Conservation (phyloP, 2,113 vertebrate species). For the Thunnus thynnus region DNA sequence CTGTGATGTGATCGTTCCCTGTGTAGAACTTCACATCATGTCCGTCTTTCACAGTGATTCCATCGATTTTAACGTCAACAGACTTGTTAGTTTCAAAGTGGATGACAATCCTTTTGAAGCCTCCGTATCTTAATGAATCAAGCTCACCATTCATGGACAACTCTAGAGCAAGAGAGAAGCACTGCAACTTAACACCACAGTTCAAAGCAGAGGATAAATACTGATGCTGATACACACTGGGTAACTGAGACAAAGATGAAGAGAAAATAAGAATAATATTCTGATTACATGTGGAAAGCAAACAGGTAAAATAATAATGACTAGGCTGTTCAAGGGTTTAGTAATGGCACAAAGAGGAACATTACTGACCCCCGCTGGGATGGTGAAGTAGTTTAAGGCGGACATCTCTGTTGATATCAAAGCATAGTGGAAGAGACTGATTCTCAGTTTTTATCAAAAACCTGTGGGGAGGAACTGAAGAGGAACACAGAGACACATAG, state of each 20-base stretch:
- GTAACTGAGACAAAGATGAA: not conserved
- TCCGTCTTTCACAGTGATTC: constrained; percentile 39
- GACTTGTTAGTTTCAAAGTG: constrained; percentile 25
- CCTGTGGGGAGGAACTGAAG: constrained; percentile 41
- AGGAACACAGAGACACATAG: constrained; percentile 23
- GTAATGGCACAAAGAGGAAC: not conserved
- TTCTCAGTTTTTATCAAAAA: constrained; percentile 71
- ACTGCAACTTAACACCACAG: not conserved
- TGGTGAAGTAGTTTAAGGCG: constrained; percentile 73
- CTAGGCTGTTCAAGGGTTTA: not conserved
- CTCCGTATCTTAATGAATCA: constrained; percentile 7
- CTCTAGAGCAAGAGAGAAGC: constrained; percentile 52
- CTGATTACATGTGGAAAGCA: not conserved
- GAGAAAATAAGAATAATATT: not conserved
- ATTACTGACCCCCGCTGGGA: constrained; percentile 68
- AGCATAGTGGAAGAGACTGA: constrained; percentile 73
- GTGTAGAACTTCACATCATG: not conserved
- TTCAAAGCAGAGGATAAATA: not conserved
- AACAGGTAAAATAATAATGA: not conserved
- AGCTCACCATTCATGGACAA: constrained; percentile 77
- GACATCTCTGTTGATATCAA: constrained; percentile 47
- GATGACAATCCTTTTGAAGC: constrained; percentile 74
- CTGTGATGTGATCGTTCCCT: not conserved
- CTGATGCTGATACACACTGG: not conserved
- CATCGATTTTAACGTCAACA: constrained; percentile 40